These are phyloP conservation scores for Dicrurus megarhynchus DNA, from an alignment of 2,113 vertebrate genomes.

Conservation along the genomic window DNA sequence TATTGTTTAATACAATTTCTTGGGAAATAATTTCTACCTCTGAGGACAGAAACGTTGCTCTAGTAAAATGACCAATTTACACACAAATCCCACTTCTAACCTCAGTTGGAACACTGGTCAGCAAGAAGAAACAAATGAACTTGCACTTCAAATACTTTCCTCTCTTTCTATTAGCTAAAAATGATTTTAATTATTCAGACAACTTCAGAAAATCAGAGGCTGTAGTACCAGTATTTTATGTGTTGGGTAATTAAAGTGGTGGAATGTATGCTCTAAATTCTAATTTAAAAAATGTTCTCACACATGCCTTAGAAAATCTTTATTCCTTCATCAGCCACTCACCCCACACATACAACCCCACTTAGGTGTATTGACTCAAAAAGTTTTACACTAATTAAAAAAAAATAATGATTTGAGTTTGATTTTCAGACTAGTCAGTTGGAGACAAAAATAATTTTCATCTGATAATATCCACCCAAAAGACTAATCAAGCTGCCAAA, in stretches of 20 bases:
- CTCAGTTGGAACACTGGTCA: not conserved
- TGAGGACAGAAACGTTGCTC: not conserved
- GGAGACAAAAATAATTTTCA: not conserved
- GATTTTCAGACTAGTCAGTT: not conserved
- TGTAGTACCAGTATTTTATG: not conserved
- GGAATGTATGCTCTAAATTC: not conserved
- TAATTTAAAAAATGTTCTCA: not conserved
- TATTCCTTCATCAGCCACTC: not conserved
- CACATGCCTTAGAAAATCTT: not conserved
- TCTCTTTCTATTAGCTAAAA: not conserved
- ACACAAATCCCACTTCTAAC: not conserved
- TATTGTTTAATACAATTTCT: not conserved
- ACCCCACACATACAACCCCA: rapidly evolving
- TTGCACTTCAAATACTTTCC: not conserved
- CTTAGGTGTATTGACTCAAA: not conserved
- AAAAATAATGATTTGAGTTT: not conserved
- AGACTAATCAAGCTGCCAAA: not conserved
- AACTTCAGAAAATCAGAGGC: not conserved
- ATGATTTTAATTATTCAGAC: not conserved
- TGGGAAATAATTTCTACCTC: not conserved
- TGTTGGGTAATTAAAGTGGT: not conserved
- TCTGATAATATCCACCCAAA: not conserved
- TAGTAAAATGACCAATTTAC: not conserved
- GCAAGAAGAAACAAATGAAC: not conserved
- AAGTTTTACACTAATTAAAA: not conserved